Conservation (phyloP, 2,113 vertebrate species). For the Ctenomys sociabilis region DNA sequence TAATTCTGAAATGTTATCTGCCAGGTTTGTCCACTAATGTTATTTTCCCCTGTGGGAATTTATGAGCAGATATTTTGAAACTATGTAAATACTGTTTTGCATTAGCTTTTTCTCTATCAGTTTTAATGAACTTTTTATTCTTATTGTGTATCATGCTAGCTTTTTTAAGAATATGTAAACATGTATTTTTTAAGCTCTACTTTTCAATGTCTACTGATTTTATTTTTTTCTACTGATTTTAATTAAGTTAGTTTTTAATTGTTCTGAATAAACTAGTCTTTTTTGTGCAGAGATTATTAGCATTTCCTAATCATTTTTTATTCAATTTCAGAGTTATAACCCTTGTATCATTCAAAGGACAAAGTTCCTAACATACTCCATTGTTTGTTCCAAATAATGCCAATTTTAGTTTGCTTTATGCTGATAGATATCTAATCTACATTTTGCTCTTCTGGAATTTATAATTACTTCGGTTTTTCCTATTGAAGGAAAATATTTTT, state of each 20-base stretch:
- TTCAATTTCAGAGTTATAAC: constrained; percentile 12
- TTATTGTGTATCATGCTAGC: constrained; percentile 42
- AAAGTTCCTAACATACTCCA: constrained; percentile 17
- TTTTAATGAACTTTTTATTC: constrained; percentile 21
- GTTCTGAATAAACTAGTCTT: constrained; percentile 31
- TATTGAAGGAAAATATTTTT: neutral
- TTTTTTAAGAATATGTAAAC: constrained; percentile 38
- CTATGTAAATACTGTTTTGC: constrained; percentile 7
- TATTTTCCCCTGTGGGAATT: constrained; percentile 37
- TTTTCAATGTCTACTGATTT: neutral
- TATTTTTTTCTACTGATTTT: neutral
- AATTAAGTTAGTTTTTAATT: constrained; percentile 39
- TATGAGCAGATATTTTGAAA: neutral
- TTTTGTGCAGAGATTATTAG: neutral
- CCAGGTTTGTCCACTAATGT: neutral
- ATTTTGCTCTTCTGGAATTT: constrained; percentile 27
- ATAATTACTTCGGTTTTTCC: constrained; percentile 26
- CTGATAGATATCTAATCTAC: neutral
- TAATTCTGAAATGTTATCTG: neutral
- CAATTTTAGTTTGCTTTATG: constrained; percentile 43
- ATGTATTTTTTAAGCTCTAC: neutral
- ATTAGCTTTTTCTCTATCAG: neutral
- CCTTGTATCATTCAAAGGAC: neutral
- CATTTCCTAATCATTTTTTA: constrained; percentile 25
- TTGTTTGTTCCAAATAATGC: neutral